Conservation (phyloP, 2,888 invertebrate genomes). For the Heterodera filipjevi region DNA sequence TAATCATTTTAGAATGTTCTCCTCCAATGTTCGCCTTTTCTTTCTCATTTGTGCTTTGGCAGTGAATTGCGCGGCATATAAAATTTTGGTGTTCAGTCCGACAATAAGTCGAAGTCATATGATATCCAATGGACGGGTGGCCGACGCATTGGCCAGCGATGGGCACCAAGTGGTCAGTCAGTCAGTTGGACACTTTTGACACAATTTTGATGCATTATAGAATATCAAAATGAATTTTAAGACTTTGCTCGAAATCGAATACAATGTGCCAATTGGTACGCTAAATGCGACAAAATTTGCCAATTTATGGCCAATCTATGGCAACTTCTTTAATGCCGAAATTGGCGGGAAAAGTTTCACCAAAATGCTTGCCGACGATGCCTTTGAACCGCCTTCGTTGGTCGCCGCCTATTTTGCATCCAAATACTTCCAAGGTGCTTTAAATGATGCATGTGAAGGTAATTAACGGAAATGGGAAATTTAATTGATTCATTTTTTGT, state of each 20-base stretch:
- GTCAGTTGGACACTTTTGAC: neutral
- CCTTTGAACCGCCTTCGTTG: slow-evolving; percentile 1
- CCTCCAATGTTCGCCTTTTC: neutral
- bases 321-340: neutral
- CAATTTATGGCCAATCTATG: neutral
- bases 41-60: neutral
- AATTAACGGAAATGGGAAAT: neutral
- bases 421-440: neutral
- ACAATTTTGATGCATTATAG: too few relatives aligned
- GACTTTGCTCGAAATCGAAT: slow-evolving; percentile 18
- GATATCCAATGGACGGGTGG: slow-evolving; percentile 42
- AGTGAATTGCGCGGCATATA: slow-evolving; percentile 28
- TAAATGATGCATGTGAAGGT: slow-evolving; percentile 23
- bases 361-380: neutral
- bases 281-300: slow-evolving; percentile 24
- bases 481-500: too few relatives aligned
- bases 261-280: neutral
- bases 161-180: slow-evolving; percentile 48
- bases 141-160: slow-evolving; percentile 41
- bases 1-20: too few relatives aligned
- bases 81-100: slow-evolving; percentile 39
- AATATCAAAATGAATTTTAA: neutral
- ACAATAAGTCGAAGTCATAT: slow-evolving; percentile 40
- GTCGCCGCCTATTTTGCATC: neutral
- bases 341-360: neutral